phyloP scores from a whole-genome alignment of 2,888 invertebrate species.

The Polylopha cassiicola region DNA sequence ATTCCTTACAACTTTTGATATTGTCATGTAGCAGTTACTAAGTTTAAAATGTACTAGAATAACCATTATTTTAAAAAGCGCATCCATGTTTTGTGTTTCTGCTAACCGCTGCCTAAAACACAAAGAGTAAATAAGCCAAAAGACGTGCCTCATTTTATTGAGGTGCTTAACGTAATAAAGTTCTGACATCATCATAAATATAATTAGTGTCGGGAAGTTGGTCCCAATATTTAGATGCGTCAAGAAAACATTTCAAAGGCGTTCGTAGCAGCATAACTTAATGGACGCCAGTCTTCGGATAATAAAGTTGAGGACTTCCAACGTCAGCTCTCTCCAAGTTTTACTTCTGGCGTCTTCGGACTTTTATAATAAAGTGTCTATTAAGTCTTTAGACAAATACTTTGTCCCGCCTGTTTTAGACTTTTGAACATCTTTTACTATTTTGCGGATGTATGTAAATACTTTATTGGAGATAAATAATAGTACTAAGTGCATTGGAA shows the following conservation, averaged over 20 bases:
- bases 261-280: slow-evolving; percentile 30
- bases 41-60: too few species aligned
- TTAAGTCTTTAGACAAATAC: slow-evolving; percentile 14
- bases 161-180: slow-evolving; percentile 10
- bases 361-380: slow-evolving; percentile 40
- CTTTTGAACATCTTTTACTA: slow-evolving; percentile 9
- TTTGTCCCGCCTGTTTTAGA: slow-evolving; percentile 5
- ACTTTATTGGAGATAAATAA: too few species aligned
- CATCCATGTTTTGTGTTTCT: too few species aligned
- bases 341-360: slow-evolving; percentile 43
- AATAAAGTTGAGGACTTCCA: slow-evolving; percentile 39
- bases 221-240: slow-evolving; percentile 7
- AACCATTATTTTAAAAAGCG: too few species aligned
- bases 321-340: slow-evolving; percentile 40
- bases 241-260: slow-evolving; percentile 13
- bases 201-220: slow-evolving; percentile 13
- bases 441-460: too few species aligned
- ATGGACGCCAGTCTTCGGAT: slow-evolving; percentile 55
- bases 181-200: slow-evolving; percentile 18
- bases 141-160: too few species aligned
- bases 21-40: too few species aligned
- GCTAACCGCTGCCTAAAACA: too few species aligned
- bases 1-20: too few species aligned
- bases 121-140: too few species aligned
- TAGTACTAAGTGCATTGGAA: too few species aligned